A percentile compares a stretch with the other conserved stretches of the same genome.
phyloP scores from a whole-genome alignment of 2,113 vertebrate genomes.

The human region GRCh38 chr11:35340501-35341000 shows the following conservation, averaged over 20 bases:
- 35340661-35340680: too few relatives aligned
- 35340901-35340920: slow-evolving; percentile 19
- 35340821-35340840: neutral
- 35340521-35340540: neutral
- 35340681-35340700: neutral
- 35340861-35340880: neutral
- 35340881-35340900: neutral
- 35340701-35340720: neutral
- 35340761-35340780: neutral
- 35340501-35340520: neutral
- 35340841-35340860: neutral
- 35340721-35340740: neutral
- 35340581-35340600: neutral
- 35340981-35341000: fast-evolving
- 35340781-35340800: neutral
- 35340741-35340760: neutral
- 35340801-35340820: neutral
- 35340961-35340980: neutral
- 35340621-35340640: neutral
- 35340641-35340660: neutral
- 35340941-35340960: neutral
- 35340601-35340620: neutral
- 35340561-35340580: neutral
- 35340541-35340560: neutral
- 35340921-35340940: slow-evolving; percentile 24